Evolutionary conservation across 2,113 vertebrate species (phyloP).

Genomic region (Paedocypris sp.): DNA sequence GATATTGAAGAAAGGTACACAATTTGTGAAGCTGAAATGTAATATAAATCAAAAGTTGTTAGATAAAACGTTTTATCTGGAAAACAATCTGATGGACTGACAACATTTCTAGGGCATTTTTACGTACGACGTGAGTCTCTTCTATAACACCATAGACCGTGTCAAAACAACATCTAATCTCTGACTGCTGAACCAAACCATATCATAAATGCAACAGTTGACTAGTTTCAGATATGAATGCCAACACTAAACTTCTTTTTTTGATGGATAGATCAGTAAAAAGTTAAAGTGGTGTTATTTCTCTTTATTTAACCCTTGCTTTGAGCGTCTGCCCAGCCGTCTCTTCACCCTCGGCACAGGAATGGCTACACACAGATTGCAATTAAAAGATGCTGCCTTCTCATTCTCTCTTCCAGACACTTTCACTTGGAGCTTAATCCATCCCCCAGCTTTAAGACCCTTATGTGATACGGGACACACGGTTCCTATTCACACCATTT

Average conservation of each 20-base stretch:
- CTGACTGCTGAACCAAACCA: slow-evolving; percentile 6
- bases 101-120: no score
- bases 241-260: neutral
- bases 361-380: slow-evolving; percentile 38
- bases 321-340: slow-evolving; percentile 24
- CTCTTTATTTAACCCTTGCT: slow-evolving; percentile 40
- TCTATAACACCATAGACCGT: slow-evolving; percentile 22
- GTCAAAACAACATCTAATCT: slow-evolving; percentile 21
- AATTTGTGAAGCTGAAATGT: no score
- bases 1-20: no score
- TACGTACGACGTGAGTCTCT: no score
- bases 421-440: slow-evolving; percentile 41
- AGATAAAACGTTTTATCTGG: no score
- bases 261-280: slow-evolving; percentile 9
- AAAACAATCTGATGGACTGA: no score
- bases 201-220: slow-evolving; percentile 18
- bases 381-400: slow-evolving; percentile 41
- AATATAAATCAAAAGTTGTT: no score
- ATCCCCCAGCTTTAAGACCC: slow-evolving; percentile 40
- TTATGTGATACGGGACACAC: slow-evolving; percentile 44
- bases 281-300: slow-evolving; percentile 16
- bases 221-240: slow-evolving; percentile 14
- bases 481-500: slow-evolving; percentile 39
- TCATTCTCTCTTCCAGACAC: slow-evolving; percentile 39
- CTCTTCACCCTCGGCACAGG: slow-evolving; percentile 23